A percentile compares a stretch with the other conserved stretches of the same genome.
Conservation (phyloP, 37 sponge, comb jelly and placozoan species). For the Tethya wilhelma region DNA sequence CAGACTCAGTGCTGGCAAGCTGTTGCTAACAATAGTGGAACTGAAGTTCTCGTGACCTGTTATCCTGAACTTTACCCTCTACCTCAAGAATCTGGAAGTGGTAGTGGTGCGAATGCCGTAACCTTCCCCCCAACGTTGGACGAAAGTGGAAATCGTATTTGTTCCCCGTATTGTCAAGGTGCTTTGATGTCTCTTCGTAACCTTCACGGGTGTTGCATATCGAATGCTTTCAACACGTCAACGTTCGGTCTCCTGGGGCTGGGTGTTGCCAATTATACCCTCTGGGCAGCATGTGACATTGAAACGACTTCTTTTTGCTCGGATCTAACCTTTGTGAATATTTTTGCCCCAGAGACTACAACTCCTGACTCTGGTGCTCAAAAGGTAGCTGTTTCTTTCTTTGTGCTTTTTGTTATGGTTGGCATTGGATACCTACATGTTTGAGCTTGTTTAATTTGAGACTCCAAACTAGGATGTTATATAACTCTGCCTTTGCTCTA, state of each 20-base stretch:
- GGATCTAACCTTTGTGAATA: not conserved
- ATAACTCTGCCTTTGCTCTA: too few species aligned
- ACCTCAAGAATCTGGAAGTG: too few species aligned
- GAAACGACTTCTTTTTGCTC: too few species aligned
- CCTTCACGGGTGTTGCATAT: not conserved
- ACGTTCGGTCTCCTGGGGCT: not conserved
- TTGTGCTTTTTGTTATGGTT: too few species aligned
- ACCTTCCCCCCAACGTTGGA: too few species aligned
- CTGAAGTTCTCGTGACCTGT: not conserved
- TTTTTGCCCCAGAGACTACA: not conserved
- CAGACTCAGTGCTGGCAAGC: not conserved
- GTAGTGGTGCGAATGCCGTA: too few species aligned
- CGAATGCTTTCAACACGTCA: conserved; percentile 9
- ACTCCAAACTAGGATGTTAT: too few species aligned
- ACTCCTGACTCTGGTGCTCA: not conserved
- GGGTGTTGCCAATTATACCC: not conserved
- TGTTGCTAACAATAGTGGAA: not conserved
- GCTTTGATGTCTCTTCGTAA: not conserved
- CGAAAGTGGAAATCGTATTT: not conserved
- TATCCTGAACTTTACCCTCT: not conserved
- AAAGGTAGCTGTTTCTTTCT: not conserved
- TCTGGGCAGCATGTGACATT: not conserved
- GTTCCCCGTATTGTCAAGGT: too few species aligned
- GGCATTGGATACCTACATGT: too few species aligned
- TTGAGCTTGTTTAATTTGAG: too few species aligned